Evolutionary conservation across 2,113 vertebrate genomes (phyloP), one percentile per base, ranked within the genome.

Genomic region (Zingel zingel): DNA sequence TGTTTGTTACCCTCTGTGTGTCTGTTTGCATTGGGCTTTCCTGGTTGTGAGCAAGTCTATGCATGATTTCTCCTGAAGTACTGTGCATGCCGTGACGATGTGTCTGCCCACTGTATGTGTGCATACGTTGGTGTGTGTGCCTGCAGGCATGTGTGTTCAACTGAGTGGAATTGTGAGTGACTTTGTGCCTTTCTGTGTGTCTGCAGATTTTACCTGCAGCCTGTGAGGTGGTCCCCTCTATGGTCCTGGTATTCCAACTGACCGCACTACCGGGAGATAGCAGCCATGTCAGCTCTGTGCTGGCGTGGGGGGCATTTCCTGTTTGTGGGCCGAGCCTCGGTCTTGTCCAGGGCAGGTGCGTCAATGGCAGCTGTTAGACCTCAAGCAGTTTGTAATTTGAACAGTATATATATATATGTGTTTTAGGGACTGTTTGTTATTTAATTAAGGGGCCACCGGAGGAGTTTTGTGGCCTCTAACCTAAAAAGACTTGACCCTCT

Each of bases 301-400:
- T 97, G 43, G 97, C 96, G 69, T 99, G 97, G 97, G 96, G 96
- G 71, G 95, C 86, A 75, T 99, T 98, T 92, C 98, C 97, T 21
- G 77, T 96, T 30, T 97, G 96, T 67, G 94, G 96, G 56, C 92
- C 90, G 21, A 94, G 87, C 74, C 94, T 97, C 6, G 23, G 90
- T 36, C 65, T 90, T 16, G 86, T 97, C 69, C 96, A 98, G 74
- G 97, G 97, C 75, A 97, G 86, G 93, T 94, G 72, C 25, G 86
- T 84, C 23, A 36, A 36, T 45, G 39, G 25, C 23, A 58, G 8
- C 13, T 62, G 19, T 47, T 51, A 62, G 12, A 50, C 23, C 21
- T 59, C 5, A 48, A 43, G 9, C 12, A 64, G 16, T 69, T 50
- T 70, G 13, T 47, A 11, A n/a, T 51, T 56, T 63, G 14, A 58